Evolutionary conservation across 2,113 vertebrate species (phyloP), one percentile per base, ranked within the genome.

Genomic region (Carettochelys insculpta): DNA sequence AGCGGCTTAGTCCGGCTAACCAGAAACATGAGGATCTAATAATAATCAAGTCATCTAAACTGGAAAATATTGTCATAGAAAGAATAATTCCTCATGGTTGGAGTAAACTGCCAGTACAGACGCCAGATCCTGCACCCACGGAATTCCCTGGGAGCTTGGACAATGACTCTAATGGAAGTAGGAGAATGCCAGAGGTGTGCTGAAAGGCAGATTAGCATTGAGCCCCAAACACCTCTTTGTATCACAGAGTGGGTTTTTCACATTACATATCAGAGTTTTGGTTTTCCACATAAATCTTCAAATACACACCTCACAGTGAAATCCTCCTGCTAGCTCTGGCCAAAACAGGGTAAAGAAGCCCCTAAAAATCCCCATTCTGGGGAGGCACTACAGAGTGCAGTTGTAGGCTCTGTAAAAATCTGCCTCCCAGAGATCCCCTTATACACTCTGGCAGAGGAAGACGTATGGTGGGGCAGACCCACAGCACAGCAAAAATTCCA

Each of bases 41-140:
- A 75, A 77, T 76, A 68, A 86, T 45, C 85, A 92, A 91, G 47
- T 73, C 43, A 89, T 56, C 38, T 90, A 78, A 50, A 45, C 31
- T 7, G 19, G 87, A 71, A 93, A 82, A 77, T 47, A 45, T 87
- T 43, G 43, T 51, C 58, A 71, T 16, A 78, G 86, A 52, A 34
- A 82, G 45, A 83, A 86, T 11, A 4, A 58, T 61, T 86, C 27
- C 88, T 38, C 31, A n/a, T 11, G 25, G 43, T 54, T 54, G 41
- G 45, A 94, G 51, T 25, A 73, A n/a, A 45, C 17, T 80, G 8
- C 5, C 5, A 51, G 16, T 7, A 12, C 1, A 20, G 51, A 0
- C 88, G 50, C 65, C 56, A 82, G 27, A 51, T 73, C 83, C 52
- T 83, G 38, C 1, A 0, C 16, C 5, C 11, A 3, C 13, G 43